Percentiles rank a stretch among this genome's conserved stretches.
phyloP scores from a whole-genome alignment of 2,113 vertebrate genomes.

The Hypomesus transpacificus region DNA sequence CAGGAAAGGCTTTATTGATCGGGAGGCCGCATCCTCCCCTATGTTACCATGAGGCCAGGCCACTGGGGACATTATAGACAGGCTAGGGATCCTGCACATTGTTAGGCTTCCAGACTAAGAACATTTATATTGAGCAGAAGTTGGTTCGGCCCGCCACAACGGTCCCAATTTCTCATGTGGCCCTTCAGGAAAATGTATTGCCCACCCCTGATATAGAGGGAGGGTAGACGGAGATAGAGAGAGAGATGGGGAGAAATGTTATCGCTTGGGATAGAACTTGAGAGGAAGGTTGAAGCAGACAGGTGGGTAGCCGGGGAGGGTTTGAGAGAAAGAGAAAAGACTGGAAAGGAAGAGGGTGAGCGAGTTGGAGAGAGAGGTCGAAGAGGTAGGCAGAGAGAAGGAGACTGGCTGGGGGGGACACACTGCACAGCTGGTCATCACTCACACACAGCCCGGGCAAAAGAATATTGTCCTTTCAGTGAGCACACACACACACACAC shows the following conservation, averaged over 20 bases:
- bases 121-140: too few relatives aligned
- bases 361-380: background rate
- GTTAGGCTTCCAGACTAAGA: too few relatives aligned
- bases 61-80: background rate
- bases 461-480: background rate
- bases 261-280: too few relatives aligned
- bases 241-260: too few relatives aligned
- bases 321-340: background rate
- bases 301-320: background rate
- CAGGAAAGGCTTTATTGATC: conserved; percentile 1
- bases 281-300: too few relatives aligned
- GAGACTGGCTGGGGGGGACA: background rate
- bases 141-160: too few relatives aligned
- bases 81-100: too few relatives aligned
- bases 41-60: background rate
- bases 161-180: too few relatives aligned
- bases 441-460: background rate
- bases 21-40: background rate
- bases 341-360: background rate
- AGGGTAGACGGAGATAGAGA: too few relatives aligned
- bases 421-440: background rate
- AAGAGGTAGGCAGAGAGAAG: background rate
- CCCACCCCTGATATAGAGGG: too few relatives aligned
- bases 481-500: background rate
- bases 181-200: too few relatives aligned